Evolutionary conservation across 2,888 invertebrate genomes (phyloP).

Genomic region (Notocelia uddmanniana): DNA sequence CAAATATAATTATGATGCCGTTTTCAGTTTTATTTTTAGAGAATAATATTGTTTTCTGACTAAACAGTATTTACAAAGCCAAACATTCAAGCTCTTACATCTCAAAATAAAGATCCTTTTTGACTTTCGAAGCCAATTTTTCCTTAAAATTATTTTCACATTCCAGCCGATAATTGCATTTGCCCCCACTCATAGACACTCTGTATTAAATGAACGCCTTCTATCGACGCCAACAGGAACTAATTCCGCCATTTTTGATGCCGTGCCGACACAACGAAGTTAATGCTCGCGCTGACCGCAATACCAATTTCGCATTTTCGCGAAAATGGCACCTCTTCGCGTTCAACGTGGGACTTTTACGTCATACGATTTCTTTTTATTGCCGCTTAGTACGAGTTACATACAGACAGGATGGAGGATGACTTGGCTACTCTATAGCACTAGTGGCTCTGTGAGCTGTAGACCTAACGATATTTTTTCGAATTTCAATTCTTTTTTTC

Average conservation of each 20-base stretch:
- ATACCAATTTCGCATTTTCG: slow-evolving; percentile 57
- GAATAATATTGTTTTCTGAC: too few relatives aligned
- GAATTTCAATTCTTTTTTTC: too few relatives aligned
- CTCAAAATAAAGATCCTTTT: too few relatives aligned
- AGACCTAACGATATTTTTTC: too few relatives aligned
- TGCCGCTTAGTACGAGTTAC: neutral
- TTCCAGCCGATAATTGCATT: neutral
- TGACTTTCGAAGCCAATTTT: neutral
- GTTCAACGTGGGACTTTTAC: slow-evolving; percentile 26
- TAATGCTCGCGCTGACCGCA: slow-evolving; percentile 46
- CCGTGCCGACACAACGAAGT: slow-evolving; percentile 36
- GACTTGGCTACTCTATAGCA: too few relatives aligned
- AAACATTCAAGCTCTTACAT: too few relatives aligned
- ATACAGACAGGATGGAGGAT: neutral
- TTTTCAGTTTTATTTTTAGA: too few relatives aligned
- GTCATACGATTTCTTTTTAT: slow-evolving; percentile 17
- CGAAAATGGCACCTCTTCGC: slow-evolving; percentile 51
- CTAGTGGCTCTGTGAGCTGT: too few relatives aligned
- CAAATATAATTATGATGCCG: too few relatives aligned
- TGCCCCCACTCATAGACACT: neutral
- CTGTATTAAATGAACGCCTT: slow-evolving; percentile 25
- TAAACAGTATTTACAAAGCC: too few relatives aligned
- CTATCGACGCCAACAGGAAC: slow-evolving; percentile 18
- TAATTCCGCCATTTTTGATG: slow-evolving; percentile 31
- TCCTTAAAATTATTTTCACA: neutral